A percentile compares a stretch with the other conserved stretches of the same genome.
Conservation (phyloP, 2,888 invertebrate species). For the Cerceris ruficornis region DNA sequence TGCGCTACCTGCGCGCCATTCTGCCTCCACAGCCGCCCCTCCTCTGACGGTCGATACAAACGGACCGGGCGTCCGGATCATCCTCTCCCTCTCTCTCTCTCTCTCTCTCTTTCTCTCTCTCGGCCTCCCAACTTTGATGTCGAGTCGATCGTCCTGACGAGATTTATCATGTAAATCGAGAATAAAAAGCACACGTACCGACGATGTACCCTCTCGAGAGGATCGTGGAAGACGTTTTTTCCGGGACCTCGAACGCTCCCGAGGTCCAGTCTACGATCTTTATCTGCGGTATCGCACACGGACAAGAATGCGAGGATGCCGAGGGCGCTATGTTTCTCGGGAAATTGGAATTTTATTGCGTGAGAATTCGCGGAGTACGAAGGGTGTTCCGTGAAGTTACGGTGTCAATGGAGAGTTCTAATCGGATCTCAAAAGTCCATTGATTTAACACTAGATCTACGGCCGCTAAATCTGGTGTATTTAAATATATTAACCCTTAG, state of each 20-base stretch:
- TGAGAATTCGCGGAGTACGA: background rate
- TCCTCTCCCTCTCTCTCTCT: background rate
- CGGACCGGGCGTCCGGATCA: slow-evolving; percentile 26
- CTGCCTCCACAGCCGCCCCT: slow-evolving; percentile 51
- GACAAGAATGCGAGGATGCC: background rate
- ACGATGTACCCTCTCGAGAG: background rate
- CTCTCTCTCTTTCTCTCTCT: background rate
- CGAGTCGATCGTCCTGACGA: slow-evolving; percentile 40
- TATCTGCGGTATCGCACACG: background rate
- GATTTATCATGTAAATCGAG: slow-evolving; percentile 59
- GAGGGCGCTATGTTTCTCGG: background rate
- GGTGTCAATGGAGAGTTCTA: no score
- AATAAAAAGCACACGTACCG: slow-evolving; percentile 43
- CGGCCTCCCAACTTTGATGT: slow-evolving; percentile 57
- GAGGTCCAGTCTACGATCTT: background rate
- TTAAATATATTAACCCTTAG: no score
- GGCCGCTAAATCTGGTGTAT: no score
- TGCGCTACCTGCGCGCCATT: slow-evolving; percentile 80
- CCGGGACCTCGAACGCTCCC: no score
- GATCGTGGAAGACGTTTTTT: background rate
- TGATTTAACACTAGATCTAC: no score
- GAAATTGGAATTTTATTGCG: background rate
- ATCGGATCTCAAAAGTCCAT: no score
- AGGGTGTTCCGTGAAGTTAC: background rate
- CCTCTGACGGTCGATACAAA: slow-evolving; percentile 31